Percentiles rank a stretch among this genome's conserved stretches.
phyloP scores from a whole-genome alignment of 2,888 invertebrate species.

The Loripinus fragilis region DNA sequence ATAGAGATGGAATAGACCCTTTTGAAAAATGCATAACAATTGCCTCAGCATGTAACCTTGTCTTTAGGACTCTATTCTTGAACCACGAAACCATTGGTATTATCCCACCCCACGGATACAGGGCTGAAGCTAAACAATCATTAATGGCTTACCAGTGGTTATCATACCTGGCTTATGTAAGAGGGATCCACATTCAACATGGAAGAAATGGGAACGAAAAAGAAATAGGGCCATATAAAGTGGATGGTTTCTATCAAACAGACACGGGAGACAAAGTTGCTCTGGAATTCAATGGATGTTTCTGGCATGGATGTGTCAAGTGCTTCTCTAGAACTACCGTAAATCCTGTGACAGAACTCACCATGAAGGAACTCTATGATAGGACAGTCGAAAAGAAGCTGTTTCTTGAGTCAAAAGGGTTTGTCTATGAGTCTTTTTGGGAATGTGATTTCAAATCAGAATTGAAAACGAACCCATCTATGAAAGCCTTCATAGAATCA shows the following conservation, averaged over 20 bases:
- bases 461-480: slow-evolving; percentile 33
- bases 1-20: slow-evolving; percentile 29
- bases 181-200: slow-evolving; percentile 26
- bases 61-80: slow-evolving; percentile 27
- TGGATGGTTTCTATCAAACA: slow-evolving; percentile 38
- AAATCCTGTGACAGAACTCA: slow-evolving; percentile 27
- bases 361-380: slow-evolving; percentile 31
- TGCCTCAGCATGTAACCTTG: slow-evolving; percentile 38
- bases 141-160: slow-evolving; percentile 43
- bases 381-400: slow-evolving; percentile 30
- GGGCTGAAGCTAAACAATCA: slow-evolving; percentile 42
- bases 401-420: slow-evolving; percentile 39
- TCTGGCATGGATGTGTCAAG: slow-evolving; percentile 32
- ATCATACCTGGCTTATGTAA: slow-evolving; percentile 24
- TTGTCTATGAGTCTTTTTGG: slow-evolving; percentile 54
- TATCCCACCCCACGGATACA: slow-evolving; percentile 44
- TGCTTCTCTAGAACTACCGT: slow-evolving; percentile 18
- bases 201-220: slow-evolving; percentile 27
- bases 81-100: slow-evolving; percentile 33
- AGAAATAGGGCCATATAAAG: slow-evolving; percentile 45
- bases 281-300: slow-evolving; percentile 33
- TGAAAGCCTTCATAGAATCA: slow-evolving; percentile 29
- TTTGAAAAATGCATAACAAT: slow-evolving; percentile 44
- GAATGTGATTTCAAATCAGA: slow-evolving; percentile 55
- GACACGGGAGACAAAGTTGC: slow-evolving; percentile 19